Evolutionary conservation across 2,888 invertebrate genomes (phyloP).

Genomic region (Apamea sordens): DNA sequence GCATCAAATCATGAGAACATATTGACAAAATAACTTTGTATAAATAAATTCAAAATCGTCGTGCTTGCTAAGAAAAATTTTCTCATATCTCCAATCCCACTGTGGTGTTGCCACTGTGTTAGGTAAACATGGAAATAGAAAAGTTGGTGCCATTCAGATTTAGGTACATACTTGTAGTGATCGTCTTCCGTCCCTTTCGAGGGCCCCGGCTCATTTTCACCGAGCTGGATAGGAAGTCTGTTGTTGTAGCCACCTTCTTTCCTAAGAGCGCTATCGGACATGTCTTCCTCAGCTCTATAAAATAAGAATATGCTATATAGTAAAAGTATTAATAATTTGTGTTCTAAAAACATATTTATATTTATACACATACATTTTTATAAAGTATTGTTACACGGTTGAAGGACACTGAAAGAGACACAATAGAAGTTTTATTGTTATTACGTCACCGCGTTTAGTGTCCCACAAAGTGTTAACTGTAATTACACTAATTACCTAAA

Average conservation of each 20-base stretch:
- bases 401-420: background rate
- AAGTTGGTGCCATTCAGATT: background rate
- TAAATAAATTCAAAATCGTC: background rate
- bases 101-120: background rate
- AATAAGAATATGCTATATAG: slow-evolving; percentile 4
- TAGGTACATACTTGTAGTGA: slow-evolving; percentile 80
- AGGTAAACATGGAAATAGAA: slow-evolving; percentile 2
- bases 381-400: background rate
- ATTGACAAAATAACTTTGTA: background rate
- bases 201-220: slow-evolving; percentile 78
- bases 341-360: background rate
- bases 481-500: slow-evolving; percentile 6
- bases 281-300: background rate
- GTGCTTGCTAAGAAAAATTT: background rate
- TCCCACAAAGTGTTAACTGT: background rate
- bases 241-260: background rate
- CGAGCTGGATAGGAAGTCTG: background rate
- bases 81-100: background rate
- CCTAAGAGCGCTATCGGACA: background rate
- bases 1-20: background rate
- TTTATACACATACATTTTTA: slow-evolving; percentile 1
- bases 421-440: background rate
- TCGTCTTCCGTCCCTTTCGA: slow-evolving; percentile 81
- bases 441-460: background rate
- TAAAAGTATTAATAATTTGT: background rate